These are phyloP conservation scores for Sinocyclocheilus anophthalmus DNA, from an alignment of 2,113 vertebrate species.

Conservation along the genomic window DNA sequence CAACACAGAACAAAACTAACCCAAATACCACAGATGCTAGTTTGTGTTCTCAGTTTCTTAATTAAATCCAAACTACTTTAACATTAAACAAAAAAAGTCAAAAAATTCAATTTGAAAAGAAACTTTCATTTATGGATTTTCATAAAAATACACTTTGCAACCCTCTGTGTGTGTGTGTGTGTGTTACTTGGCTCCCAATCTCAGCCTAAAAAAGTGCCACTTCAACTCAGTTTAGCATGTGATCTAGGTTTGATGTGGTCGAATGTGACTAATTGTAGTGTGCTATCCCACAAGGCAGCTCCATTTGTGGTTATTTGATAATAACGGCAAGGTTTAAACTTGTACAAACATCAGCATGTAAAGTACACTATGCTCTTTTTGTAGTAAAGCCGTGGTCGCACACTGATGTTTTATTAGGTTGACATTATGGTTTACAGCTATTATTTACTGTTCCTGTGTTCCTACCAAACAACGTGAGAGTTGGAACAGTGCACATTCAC, in stretches of 20 bases:
- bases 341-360: constrained; percentile 32
- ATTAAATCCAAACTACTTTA: not conserved
- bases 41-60: not conserved
- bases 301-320: constrained; percentile 10
- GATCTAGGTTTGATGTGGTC: constrained; percentile 19
- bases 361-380: not conserved
- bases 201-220: not conserved
- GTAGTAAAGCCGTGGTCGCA: not conserved
- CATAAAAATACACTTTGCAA: not conserved
- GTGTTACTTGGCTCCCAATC: not conserved
- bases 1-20: not conserved
- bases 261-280: constrained; percentile 21
- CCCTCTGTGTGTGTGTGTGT: too few relatives aligned
- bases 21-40: not conserved
- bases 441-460: not conserved
- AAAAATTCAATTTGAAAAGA: not conserved
- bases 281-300: not conserved
- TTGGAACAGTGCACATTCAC: not conserved
- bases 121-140: not conserved
- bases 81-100: not conserved
- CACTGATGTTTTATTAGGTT: not conserved
- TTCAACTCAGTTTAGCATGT: not conserved
- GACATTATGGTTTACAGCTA: not conserved
- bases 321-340: constrained; percentile 28
- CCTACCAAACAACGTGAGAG: not conserved